Evolutionary conservation across 2,888 invertebrate species (phyloP).

Genomic region (Scrobipalpa atriplicella): DNA sequence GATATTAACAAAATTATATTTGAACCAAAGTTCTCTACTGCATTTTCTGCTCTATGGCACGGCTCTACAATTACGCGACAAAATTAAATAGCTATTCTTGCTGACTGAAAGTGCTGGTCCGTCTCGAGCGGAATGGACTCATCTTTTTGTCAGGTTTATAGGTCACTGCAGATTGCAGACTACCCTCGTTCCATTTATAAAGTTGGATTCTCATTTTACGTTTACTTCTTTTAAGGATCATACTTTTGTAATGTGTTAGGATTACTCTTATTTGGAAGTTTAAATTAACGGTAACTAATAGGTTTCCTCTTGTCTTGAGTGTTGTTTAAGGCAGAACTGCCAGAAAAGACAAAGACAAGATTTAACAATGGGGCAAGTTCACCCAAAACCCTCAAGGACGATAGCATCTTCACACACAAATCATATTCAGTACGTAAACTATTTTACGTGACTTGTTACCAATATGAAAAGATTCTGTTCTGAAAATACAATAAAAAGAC

Average conservation of each 20-base stretch:
- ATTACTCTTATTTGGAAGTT: too few species aligned
- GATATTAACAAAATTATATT: background rate
- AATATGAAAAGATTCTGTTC: too few species aligned
- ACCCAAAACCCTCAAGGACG: too few species aligned
- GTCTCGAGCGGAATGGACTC: constrained; percentile 15
- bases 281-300: too few species aligned
- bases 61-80: constrained; percentile 15
- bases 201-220: background rate
- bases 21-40: background rate
- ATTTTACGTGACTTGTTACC: too few species aligned
- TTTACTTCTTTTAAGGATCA: background rate
- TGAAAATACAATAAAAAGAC: background rate
- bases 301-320: too few species aligned
- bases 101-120: constrained; percentile 13
- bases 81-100: constrained; percentile 25
- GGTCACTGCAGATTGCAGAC: constrained; percentile 18
- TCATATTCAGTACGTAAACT: too few species aligned
- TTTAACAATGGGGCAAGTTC: too few species aligned
- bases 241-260: too few species aligned
- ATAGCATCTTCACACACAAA: too few species aligned
- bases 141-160: constrained; percentile 20
- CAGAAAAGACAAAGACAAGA: too few species aligned
- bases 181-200: background rate
- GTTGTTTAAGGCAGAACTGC: too few species aligned
- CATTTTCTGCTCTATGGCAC: background rate